These are phyloP conservation scores for Melanostoma scalare DNA, from an alignment of 2,888 invertebrate species.

Conservation along the genomic window DNA sequence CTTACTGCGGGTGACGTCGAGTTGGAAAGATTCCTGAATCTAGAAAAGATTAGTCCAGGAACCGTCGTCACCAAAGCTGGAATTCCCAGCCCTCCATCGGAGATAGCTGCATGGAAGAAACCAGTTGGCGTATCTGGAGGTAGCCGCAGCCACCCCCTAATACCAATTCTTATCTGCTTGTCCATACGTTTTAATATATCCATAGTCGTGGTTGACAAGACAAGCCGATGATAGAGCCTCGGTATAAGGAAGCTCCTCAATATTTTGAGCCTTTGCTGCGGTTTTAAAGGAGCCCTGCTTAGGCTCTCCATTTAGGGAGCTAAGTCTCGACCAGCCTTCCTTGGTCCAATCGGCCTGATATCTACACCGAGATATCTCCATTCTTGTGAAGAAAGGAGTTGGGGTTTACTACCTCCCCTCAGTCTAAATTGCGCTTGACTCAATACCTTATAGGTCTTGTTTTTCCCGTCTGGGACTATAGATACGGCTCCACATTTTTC, in stretches of 20 bases:
- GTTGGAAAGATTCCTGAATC: no score
- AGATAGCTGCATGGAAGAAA: background rate
- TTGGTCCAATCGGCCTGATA: conserved; percentile 1
- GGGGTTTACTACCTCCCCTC: no score
- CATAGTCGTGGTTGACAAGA: background rate
- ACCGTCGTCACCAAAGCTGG: background rate
- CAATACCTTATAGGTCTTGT: no score
- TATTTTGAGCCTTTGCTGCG: conserved; percentile 4
- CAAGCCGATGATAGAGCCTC: background rate
- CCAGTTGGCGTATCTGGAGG: background rate
- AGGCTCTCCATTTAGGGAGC: conserved; percentile 4
- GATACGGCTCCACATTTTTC: no score
- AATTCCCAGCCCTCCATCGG: background rate
- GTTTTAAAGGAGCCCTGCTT: no score
- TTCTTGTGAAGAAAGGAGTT: background rate
- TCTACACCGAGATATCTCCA: background rate
- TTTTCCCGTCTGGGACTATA: no score
- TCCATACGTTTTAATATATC: background rate
- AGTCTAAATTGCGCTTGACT: no score
- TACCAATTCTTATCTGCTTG: background rate
- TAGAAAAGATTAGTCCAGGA: background rate
- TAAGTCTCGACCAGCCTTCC: background rate
- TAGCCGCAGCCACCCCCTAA: background rate
- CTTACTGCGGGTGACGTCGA: no score
- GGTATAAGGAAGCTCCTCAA: background rate